Evolutionary conservation across 2,113 vertebrate genomes (phyloP), one percentile per base, ranked within the genome.

Genomic region (Cromileptes altivelis): DNA sequence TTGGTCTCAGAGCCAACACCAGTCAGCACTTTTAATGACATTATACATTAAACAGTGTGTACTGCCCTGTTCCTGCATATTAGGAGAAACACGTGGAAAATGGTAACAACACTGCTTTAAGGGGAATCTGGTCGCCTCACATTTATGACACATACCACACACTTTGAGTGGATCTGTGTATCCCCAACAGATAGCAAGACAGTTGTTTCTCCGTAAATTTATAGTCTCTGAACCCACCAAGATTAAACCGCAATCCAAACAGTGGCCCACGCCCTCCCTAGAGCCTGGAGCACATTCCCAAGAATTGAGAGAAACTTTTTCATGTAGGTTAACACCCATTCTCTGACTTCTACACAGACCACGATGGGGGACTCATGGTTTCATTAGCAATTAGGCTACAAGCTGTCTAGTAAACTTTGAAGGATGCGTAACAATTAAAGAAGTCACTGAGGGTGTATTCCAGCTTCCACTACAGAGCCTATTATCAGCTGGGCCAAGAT

Each of bases 231-330:
- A 58, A 75, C 52, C 60, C 47, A 81, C 64, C 13, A 33, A 67
- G 49, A 84, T 67, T 91, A 86, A 93, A 93, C 95, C 95, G 87
- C 95, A 95, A 95, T 95, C 85, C 93, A 95, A 95, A 95, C 94
- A 92, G 86, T 90, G 89, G 84, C 95, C 95, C 94, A 96, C 96
- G 81, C 90, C 91, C 93, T 86, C 88, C 90, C 91, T 85, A 88
- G 83, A 92, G 94, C 92, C 78, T 18, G 63, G 82, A 84, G 82
- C 2, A 89, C 96, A 96, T 96, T 96, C 95, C 94, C 91, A 60
- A 84, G 84, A 82, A 85, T 91, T 95, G 94, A 96, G 93, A 85
- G 95, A 94, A 67, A 63, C 71, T 60, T 79, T 83, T 85, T 88
- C 85, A 81, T 75, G n/a, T 78, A 65, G 47, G 85, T 75, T 84